Evolutionary conservation across 2,888 invertebrate genomes (phyloP).

Genomic region (Paralinhomoeus sp.): DNA sequence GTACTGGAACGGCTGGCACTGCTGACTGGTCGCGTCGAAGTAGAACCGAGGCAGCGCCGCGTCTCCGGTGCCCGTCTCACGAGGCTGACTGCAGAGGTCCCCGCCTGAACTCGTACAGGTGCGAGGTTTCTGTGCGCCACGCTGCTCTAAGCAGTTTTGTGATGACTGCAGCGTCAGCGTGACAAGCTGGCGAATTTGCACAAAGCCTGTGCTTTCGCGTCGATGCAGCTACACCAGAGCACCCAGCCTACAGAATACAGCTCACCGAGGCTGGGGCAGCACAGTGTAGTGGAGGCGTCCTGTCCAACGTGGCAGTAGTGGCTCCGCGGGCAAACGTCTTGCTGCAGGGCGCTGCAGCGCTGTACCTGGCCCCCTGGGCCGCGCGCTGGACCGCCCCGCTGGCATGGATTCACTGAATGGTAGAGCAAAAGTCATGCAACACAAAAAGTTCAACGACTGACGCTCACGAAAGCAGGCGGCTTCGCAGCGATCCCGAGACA

Average conservation of each 20-base stretch:
- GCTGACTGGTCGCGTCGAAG: neutral
- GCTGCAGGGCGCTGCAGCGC: constrained; percentile 17
- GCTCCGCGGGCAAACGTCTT: constrained; percentile 14
- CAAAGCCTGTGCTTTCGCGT: too few relatives aligned
- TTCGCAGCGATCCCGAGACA: neutral
- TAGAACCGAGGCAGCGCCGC: neutral
- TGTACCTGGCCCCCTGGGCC: neutral
- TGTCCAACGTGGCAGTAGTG: constrained; percentile 24
- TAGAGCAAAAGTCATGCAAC: too few relatives aligned
- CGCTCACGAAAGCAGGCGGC: neutral
- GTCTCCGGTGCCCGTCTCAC: neutral
- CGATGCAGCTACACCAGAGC: neutral
- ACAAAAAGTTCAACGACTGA: too few relatives aligned
- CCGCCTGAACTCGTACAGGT: constrained; percentile 6
- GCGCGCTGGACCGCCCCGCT: neutral
- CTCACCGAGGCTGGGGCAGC: constrained; percentile 2
- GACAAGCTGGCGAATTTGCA: too few relatives aligned
- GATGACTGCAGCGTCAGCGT: too few relatives aligned
- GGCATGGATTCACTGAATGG: constrained; percentile 7
- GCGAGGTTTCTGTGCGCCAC: too few relatives aligned
- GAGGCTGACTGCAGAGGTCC: constrained; percentile 13
- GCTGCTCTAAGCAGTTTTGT: too few relatives aligned
- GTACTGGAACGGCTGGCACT: constrained; percentile 1
- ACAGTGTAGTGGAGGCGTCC: constrained; percentile 2
- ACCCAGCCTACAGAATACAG: neutral